These are phyloP conservation scores for western clawed frog (Xenopus tropicalis) DNA, from an alignment of 2,113 vertebrate species.

Conservation along the genomic window UCB_Xtro_10.0 CM004450.2:64853001-64853500, in stretches of 20 bases:
- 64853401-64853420: conserved; percentile 29
- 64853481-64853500: too few relatives aligned
- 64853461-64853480: conserved; percentile 33
- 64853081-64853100: conserved; percentile 29
- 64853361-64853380: conserved; percentile 27
- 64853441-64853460: conserved; percentile 32
- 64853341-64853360: conserved; percentile 35
- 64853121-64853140: conserved; percentile 24
- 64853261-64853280: conserved; percentile 27
- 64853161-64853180: conserved; percentile 29
- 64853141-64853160: conserved; percentile 29
- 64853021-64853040: conserved; percentile 22
- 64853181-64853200: conserved; percentile 13
- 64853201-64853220: conserved; percentile 19
- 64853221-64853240: conserved; percentile 42
- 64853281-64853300: conserved; percentile 39
- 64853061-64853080: conserved; percentile 25
- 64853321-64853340: conserved; percentile 33
- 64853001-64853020: conserved; percentile 33
- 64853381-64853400: conserved; percentile 29
- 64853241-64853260: conserved; percentile 32
- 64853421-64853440: neutral
- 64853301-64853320: conserved; percentile 14
- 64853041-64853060: conserved; percentile 25
- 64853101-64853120: conserved; percentile 1